Base-by-base conservation (phyloP, 2,888 invertebrate genomes). In the Cheilosia scutellata region DNA sequence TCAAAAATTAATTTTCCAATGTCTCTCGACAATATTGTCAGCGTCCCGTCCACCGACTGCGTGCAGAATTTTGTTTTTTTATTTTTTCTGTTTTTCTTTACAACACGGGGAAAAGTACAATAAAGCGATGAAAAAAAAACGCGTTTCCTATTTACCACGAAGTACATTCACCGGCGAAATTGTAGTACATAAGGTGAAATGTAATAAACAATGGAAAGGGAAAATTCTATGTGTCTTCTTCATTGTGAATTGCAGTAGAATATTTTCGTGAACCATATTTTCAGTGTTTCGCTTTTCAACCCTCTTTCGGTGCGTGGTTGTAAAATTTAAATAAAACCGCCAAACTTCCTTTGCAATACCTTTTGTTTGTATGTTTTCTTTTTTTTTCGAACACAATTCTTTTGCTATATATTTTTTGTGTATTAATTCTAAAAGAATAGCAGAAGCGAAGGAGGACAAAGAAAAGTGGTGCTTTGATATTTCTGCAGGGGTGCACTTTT, bases 1-100 rank as follows among this genome's bases (percentile, higher is more conserved):
- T 51, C 49, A 79, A 88, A 83, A 87, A 84, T 68, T 75, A 77
- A 82, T 74, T 87, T 68, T 84, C 82, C 44, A 31, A 33, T 42
- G 42, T 47, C 71, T 80, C 16, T 55, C 27, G n/a, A 11, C 25
- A 16, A 9, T 4, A 33, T 33, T 27, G 58, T 33, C 58, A 31
- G 49, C 57, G 74, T 65, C 74, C 49, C 74, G 58, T 58, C 71
- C 53, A 77, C 60, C 42, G 53, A 68, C 71, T 66, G 76, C 71
- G 71, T 76, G 82, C 76, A 72, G 71, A 76, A 60, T 58, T 65
- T 37, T 70, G 16, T 60, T 76, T 27, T 76, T 53, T 25, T n/a
- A n/a, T 66, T 66, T 25, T 77, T 62, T 55, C 60, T 27, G 70
- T 63, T 55, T 68, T 44, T 25, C 58, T 58, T 70, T 51, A 42